phyloP scores from a whole-genome alignment of 2,888 invertebrate genomes.

The Odontocerum albicorne region DNA sequence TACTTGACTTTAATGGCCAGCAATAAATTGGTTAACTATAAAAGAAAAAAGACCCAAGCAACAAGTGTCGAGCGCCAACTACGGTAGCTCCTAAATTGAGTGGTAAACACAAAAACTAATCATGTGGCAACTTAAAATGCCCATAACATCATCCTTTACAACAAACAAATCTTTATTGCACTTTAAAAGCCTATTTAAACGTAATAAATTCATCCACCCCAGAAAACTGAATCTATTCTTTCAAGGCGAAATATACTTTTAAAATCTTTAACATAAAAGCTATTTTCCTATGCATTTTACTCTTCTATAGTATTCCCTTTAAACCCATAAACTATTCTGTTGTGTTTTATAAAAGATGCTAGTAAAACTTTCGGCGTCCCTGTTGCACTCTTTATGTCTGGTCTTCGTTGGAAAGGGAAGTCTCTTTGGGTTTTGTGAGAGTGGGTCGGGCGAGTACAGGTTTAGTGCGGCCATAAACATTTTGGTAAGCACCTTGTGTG shows the following conservation, averaged over 20 bases:
- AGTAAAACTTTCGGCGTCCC: conserved; percentile 18
- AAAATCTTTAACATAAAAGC: too few species aligned
- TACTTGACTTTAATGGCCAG: conserved; percentile 2
- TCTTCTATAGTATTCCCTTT: conserved; percentile 40
- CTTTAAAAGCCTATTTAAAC: conserved; percentile 60
- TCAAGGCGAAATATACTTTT: too few species aligned
- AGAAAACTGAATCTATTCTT: conserved; percentile 15
- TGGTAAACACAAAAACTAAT: conserved; percentile 34
- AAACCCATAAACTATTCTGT: conserved; percentile 55
- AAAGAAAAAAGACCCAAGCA: background rate
- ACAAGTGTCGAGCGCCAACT: background rate
- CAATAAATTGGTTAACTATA: conserved; percentile 2
- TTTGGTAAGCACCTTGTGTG: conserved; percentile 34
- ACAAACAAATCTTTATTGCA: conserved; percentile 59
- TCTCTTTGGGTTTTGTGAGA: background rate
- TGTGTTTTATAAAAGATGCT: conserved; percentile 6
- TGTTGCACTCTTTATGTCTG: conserved; percentile 9
- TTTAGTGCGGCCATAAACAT: conserved; percentile 37
- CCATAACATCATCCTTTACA: conserved; percentile 14
- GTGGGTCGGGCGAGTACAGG: conserved; percentile 27
- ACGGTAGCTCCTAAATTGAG: conserved; percentile 21
- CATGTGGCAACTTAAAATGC: conserved; percentile 19
- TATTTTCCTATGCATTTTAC: conserved; percentile 38
- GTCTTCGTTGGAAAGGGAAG: conserved; percentile 18
- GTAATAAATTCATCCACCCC: conserved; percentile 46